A percentile compares a stretch with the other conserved stretches of the same genome.
Evolutionary conservation across 1,140 invertebrate genomes (phyloP).

Genomic region (Drosophila rufa): DNA sequence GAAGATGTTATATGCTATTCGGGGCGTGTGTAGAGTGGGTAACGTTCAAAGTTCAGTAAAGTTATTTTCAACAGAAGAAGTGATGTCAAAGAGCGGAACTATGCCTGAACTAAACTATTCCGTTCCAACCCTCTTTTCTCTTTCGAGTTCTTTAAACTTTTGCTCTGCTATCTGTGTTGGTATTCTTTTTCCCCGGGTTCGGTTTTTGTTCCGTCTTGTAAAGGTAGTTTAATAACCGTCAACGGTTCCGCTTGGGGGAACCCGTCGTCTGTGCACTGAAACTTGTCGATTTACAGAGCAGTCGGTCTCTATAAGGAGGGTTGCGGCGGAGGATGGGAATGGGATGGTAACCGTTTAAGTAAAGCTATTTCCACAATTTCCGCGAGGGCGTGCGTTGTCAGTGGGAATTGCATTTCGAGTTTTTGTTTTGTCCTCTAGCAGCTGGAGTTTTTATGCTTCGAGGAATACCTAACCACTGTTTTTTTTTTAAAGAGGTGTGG

Average conservation of each 20-base stretch:
- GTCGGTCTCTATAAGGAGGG: constrained; percentile 15
- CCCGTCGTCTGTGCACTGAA: constrained; percentile 46
- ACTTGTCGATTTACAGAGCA: constrained; percentile 34
- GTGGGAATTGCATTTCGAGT: constrained; percentile 48
- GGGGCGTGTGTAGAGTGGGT: constrained; percentile 16
- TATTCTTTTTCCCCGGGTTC: constrained; percentile 18
- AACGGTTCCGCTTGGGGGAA: constrained; percentile 66
- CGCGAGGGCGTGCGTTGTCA: constrained; percentile 47
- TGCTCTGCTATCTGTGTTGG: constrained; percentile 52
- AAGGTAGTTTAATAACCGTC: constrained; percentile 75
- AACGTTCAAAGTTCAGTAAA: constrained; percentile 53
- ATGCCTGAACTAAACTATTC: constrained; percentile 63
- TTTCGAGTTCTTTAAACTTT: constrained; percentile 36
- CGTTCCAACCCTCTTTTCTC: constrained; percentile 20
- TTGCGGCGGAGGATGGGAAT: constrained; percentile 9
- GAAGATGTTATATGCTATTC: constrained; percentile 31
- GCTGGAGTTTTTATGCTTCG: constrained; percentile 9
- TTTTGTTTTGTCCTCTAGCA: constrained; percentile 8
- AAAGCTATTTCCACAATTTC: constrained; percentile 52
- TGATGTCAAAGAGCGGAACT: constrained; percentile 67
- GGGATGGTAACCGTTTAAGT: constrained; percentile 32
- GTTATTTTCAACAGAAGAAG: constrained; percentile 26
- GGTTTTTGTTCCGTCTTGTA: constrained; percentile 39
- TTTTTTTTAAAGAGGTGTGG: constrained; percentile 1
- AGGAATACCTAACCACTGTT: neutral